These are phyloP conservation scores for Eupsilia transversa DNA, from an alignment of 2,888 invertebrate genomes.

Conservation along the genomic window DNA sequence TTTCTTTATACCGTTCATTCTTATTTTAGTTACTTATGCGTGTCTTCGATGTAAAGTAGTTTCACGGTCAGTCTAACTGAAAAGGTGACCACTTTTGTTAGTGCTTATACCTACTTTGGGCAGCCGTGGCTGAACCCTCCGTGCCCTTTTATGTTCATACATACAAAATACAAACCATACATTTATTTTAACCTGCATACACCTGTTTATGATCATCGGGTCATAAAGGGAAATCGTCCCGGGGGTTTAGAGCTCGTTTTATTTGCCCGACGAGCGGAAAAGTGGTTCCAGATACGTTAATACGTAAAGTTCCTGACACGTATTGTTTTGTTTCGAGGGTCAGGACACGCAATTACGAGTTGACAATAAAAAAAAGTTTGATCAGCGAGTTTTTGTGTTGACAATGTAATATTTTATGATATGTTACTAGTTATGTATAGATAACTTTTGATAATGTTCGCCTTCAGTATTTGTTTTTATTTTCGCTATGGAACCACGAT, in stretches of 20 bases:
- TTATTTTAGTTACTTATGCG: no score
- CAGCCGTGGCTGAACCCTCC: no score
- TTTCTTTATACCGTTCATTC: no score
- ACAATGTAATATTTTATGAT: conserved; percentile 2
- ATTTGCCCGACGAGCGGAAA: conserved; percentile 42
- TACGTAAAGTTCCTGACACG: conserved; percentile 49
- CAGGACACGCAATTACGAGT: conserved; percentile 31
- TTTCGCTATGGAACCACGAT: not conserved
- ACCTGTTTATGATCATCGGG: conserved; percentile 53
- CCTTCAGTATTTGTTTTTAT: not conserved
- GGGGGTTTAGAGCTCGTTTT: conserved; percentile 50
- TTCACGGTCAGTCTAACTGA: no score
- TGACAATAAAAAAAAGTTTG: conserved; percentile 26
- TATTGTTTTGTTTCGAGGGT: conserved; percentile 45
- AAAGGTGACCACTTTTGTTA: no score
- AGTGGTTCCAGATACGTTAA: conserved; percentile 50
- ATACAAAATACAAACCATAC: conserved; percentile 6
- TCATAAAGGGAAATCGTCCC: conserved; percentile 54
- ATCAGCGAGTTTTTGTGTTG: conserved; percentile 3
- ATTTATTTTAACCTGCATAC: conserved; percentile 24
- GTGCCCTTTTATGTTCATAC: not conserved
- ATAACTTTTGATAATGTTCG: not conserved
- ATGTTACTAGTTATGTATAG: not conserved
- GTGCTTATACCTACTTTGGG: no score
- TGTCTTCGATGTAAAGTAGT: no score